Base-by-base conservation (phyloP, 2,113 vertebrate species). In the Drymodes brunneopygia region DNA sequence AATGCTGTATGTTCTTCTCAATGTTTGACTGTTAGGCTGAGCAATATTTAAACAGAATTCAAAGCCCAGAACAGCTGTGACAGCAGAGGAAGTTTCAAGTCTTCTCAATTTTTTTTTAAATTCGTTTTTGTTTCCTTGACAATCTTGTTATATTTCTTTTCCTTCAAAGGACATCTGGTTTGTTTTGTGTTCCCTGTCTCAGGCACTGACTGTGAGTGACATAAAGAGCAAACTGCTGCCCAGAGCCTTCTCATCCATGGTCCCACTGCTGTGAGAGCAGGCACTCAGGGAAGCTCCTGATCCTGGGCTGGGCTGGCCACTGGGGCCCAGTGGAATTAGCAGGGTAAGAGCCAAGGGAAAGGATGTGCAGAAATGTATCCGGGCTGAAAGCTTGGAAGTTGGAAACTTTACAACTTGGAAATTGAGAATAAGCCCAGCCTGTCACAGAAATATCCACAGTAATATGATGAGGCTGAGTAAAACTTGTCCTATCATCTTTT, bases 11-110 rank as follows among this genome's bases (percentile, higher is more conserved):
- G 64, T 91, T 87, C 58, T 33, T 62, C 54, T 74, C 20, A 90
- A 35, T 95, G 75, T 96, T 96, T 96, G 79, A 92, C 88, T 82
- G 44, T n/a, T 79, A 47, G 24, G 56, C 80, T 80, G 84, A 57
- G 40, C 91, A 84, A 38, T 56, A 77, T 80, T 95, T 91, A 90
- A 92, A 96, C 80, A 96, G 51, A 74, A 86, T 44, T 29, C 50
- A 54, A 33, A 40, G 51, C 53, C 40, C 61, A 70, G 60, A 57
- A 36, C 77, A 96, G 88, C 86, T 92, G 88, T 56, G 70, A 58
- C 36, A 82, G 82, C 65, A 27, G 33, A 88, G 60, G 87, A 42
- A 77, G 36, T 70, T 80, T 92, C 6, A 18, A 13, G 36, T 77
- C 56, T 56, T 81, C n/a, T 60, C 27, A 4, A 4, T 36, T 44